Evolutionary conservation across 2,113 vertebrate genomes (phyloP).

Genomic region (Mirza zaza): DNA sequence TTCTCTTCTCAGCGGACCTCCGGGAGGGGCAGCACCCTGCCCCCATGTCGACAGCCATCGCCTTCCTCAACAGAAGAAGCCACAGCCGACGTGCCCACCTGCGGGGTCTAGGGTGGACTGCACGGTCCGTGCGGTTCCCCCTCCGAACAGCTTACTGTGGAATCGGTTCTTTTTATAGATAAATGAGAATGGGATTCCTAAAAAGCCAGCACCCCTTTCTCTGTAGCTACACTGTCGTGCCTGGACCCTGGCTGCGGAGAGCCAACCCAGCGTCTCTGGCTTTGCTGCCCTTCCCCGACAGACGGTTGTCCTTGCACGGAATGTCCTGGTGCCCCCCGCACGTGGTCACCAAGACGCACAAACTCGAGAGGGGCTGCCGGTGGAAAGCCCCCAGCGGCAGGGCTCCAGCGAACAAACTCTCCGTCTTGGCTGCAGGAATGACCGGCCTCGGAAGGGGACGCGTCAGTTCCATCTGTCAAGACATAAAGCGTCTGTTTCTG

Average conservation of each 20-base stretch:
- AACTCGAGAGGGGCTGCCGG: not conserved
- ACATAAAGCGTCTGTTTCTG: not conserved
- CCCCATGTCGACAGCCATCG: not conserved
- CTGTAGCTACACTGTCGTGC: rapidly evolving
- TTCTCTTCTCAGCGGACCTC: no score
- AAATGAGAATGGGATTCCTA: not conserved
- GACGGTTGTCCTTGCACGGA: not conserved
- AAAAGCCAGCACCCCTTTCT: no score
- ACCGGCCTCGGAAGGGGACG: not conserved
- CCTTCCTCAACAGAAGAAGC: not conserved
- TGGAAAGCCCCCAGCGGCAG: not conserved
- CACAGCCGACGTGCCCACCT: not conserved
- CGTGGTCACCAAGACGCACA: not conserved
- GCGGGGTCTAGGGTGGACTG: not conserved
- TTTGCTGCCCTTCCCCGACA: no score
- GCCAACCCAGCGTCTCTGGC: not conserved
- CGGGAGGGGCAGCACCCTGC: no score
- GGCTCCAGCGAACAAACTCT: not conserved
- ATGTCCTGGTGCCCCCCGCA: not conserved
- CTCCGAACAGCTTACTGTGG: not conserved
- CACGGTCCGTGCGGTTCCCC: not conserved
- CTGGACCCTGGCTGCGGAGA: no score
- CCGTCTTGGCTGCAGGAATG: not conserved
- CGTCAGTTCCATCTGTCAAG: not conserved
- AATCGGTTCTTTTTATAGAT: not conserved